Percentiles rank a stretch among this genome's conserved stretches.
phyloP scores from a whole-genome alignment of 1,140 invertebrate species.

The Tetramorium alpestre region DNA sequence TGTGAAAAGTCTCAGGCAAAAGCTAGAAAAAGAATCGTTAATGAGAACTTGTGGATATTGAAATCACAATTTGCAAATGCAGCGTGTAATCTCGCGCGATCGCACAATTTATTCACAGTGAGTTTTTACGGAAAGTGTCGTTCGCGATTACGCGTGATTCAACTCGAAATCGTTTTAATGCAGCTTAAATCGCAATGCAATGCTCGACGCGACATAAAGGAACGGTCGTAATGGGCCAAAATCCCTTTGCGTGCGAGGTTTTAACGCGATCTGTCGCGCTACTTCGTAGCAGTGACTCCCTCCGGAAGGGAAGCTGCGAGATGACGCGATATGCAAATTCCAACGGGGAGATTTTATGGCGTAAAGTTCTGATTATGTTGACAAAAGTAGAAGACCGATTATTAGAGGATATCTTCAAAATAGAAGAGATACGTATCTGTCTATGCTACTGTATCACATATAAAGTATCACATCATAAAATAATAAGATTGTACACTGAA shows the following conservation, averaged over 20 bases:
- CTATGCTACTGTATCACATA: background rate
- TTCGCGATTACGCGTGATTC: constrained; percentile 15
- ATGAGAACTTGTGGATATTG: background rate
- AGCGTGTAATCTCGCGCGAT: background rate
- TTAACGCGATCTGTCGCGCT: constrained; percentile 21
- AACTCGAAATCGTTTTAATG: background rate
- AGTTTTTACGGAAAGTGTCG: background rate
- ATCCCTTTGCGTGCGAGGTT: constrained; percentile 27
- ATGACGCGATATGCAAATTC: constrained; percentile 64
- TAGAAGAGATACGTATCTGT: background rate
- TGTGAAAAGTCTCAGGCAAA: background rate
- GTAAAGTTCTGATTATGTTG: constrained; percentile 44
- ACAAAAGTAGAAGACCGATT: constrained; percentile 22
- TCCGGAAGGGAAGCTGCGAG: constrained; percentile 42
- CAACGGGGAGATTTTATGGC: background rate
- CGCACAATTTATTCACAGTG: background rate
- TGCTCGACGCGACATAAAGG: background rate
- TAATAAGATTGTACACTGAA: background rate
- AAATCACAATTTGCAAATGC: constrained; percentile 2
- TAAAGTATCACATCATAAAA: constrained; percentile 15
- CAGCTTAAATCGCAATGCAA: background rate
- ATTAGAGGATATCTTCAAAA: constrained; percentile 26
- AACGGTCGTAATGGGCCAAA: constrained; percentile 6
- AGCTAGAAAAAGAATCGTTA: background rate
- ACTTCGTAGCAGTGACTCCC: constrained; percentile 25